Evolutionary conservation across 2,113 vertebrate species (phyloP), one percentile per base, ranked within the genome.

Genomic region (Myodes glareolus): DNA sequence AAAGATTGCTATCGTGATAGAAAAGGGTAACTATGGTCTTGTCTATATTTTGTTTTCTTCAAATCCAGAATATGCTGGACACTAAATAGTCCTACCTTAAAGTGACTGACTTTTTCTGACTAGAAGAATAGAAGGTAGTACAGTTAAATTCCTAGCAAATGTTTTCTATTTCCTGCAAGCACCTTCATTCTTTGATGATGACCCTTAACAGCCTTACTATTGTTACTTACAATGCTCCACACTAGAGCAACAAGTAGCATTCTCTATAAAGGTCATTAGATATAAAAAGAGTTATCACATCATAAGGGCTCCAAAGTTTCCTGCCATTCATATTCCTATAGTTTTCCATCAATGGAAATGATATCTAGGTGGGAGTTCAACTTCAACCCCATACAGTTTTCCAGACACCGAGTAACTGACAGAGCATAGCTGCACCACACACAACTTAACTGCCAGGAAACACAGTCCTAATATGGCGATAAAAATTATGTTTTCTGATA

Each of bases 21-120:
- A 42, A 76, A 63, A 86, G 85, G 42, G 19, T 73, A n/a, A 36
- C 58, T 55, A 47, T 0, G 55, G 45, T 39, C 27, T 50, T 92
- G 36, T 78, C 47, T 42, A 13, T n/a, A 31, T 31, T 87, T 78
- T 92, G 33, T 55, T 70, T 50, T 86, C 77, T 92, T 88, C 16
- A 95, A 94, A 97, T 68, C 7, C 67, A 86, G 94, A 94, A 93
- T 52, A 92, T 78, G 90, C 16, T 86, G 14, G 42, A 92, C 84
- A 94, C 19, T 85, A 25, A 93, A 90, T 0, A 91, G n/a, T 63
- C 14, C 42, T 90, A 89, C 86, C 50, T 88, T 47, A 94, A 92
- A 91, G 27, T n/a, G 33, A 96, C 50, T 93, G 63, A 75, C 68
- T 88, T 92, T 36, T 95, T 92, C n/a, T 94, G 45, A 95, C 63